These are phyloP conservation scores for Schlechtendalia chinensis DNA, from an alignment of 1,140 invertebrate species.

Conservation along the genomic window DNA sequence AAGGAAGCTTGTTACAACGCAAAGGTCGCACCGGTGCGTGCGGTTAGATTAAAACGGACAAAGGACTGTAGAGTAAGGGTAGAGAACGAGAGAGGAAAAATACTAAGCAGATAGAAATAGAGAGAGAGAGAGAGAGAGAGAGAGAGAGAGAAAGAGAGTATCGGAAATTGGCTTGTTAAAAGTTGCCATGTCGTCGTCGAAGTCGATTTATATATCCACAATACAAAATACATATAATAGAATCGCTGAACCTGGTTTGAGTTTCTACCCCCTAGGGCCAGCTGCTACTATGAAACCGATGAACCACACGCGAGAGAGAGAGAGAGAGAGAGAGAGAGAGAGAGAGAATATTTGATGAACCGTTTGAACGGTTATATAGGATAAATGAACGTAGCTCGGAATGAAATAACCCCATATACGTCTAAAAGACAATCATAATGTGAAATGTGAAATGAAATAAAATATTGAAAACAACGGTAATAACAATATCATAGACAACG, in stretches of 20 bases:
- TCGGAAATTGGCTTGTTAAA: constrained; percentile 50
- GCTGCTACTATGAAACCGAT: constrained; percentile 17
- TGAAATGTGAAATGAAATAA: background rate
- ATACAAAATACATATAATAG: constrained; percentile 24
- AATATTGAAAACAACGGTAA: background rate
- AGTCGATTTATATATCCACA: constrained; percentile 35
- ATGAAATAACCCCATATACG: constrained; percentile 21
- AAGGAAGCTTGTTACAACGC: constrained; percentile 43
- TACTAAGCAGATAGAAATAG: constrained; percentile 21
- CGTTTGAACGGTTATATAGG: constrained; percentile 27
- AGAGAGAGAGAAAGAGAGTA: constrained; percentile 36
- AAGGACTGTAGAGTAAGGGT: constrained; percentile 7
- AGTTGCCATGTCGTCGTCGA: constrained; percentile 41
- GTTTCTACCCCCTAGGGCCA: background rate
- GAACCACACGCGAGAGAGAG: background rate
- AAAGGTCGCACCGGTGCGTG: background rate
- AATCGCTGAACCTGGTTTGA: constrained; percentile 30
- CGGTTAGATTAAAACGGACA: constrained; percentile 45
- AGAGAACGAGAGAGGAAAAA: background rate
- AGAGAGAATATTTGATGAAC: constrained; percentile 45
- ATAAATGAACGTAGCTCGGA: constrained; percentile 18
- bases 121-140: constrained; percentile 34
- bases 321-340: background rate
- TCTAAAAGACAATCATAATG: background rate
- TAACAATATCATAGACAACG: background rate